phyloP scores from a whole-genome alignment of 2,113 vertebrate species.

The Electrona antarctica region DNA sequence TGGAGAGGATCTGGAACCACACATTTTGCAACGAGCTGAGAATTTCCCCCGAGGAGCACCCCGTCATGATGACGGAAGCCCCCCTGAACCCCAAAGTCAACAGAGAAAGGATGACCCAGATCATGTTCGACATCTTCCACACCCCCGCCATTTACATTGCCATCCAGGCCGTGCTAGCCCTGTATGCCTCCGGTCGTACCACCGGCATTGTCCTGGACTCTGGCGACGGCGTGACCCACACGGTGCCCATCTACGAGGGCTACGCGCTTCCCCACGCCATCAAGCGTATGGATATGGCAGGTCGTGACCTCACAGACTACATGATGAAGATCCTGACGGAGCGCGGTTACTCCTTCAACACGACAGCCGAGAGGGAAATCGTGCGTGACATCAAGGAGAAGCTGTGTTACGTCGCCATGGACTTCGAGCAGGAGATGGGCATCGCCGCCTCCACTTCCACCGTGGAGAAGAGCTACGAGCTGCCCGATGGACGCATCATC shows the following conservation, averaged over 20 bases:
- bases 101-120: slow-evolving; percentile 82
- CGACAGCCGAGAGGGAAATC: no score
- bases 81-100: slow-evolving; percentile 94
- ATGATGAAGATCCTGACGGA: slow-evolving; percentile 89
- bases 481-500: slow-evolving; percentile 90
- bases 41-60: slow-evolving; percentile 91
- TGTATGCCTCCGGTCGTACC: slow-evolving; percentile 92
- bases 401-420: no score
- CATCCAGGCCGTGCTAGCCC: slow-evolving; percentile 91
- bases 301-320: slow-evolving; percentile 94
- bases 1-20: slow-evolving; percentile 95
- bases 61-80: slow-evolving; percentile 89
- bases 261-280: slow-evolving; percentile 79
- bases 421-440: slow-evolving; percentile 80
- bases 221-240: no score
- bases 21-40: slow-evolving; percentile 92
- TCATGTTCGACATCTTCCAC: slow-evolving; percentile 88
- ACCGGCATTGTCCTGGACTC: slow-evolving; percentile 76
- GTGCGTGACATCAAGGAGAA: no score
- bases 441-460: slow-evolving; percentile 88
- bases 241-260: no score
- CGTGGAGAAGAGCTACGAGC: slow-evolving; percentile 91
- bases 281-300: slow-evolving; percentile 91
- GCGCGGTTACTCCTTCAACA: no score
- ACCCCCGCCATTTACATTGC: slow-evolving; percentile 93